A percentile compares a stretch with the other conserved stretches of the same genome.
phyloP scores from a whole-genome alignment of 2,888 invertebrate genomes.

The Eupithecia subumbrata region DNA sequence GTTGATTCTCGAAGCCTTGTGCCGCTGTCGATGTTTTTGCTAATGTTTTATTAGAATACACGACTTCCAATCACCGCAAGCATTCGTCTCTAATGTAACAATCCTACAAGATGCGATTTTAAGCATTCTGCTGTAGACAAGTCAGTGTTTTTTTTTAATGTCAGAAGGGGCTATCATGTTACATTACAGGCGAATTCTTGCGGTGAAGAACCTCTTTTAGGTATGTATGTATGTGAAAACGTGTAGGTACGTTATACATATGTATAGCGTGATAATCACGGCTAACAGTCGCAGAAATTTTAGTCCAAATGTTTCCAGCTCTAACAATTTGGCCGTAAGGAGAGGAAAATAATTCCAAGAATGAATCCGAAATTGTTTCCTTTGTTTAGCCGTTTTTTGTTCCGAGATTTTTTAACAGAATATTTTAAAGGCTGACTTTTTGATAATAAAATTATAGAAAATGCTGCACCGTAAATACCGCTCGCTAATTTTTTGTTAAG shows the following conservation, averaged over 20 bases:
- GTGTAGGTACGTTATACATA: not conserved
- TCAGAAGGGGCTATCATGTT: not conserved
- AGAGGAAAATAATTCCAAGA: slow-evolving; percentile 49
- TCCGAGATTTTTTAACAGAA: slow-evolving; percentile 44
- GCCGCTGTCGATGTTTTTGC: not conserved
- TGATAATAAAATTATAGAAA: slow-evolving; percentile 39
- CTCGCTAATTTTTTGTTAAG: slow-evolving; percentile 19
- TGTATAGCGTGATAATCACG: not conserved
- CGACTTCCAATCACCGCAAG: too few relatives aligned
- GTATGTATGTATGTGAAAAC: not conserved
- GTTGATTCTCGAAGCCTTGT: not conserved
- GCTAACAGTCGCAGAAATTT: not conserved
- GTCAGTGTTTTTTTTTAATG: not conserved
- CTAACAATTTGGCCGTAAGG: slow-evolving; percentile 49
- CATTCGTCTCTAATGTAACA: too few relatives aligned
- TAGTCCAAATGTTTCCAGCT: slow-evolving; percentile 21
- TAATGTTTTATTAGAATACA: too few relatives aligned
- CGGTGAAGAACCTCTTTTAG: not conserved
- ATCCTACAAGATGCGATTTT: too few relatives aligned
- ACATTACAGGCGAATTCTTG: not conserved
- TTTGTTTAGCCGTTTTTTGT: slow-evolving; percentile 45
- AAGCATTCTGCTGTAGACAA: not conserved
- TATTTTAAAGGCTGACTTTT: slow-evolving; percentile 42
- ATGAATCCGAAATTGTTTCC: slow-evolving; percentile 51
- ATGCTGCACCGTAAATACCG: slow-evolving; percentile 25